A percentile compares a stretch with the other conserved stretches of the same genome.
Evolutionary conservation across 2,113 vertebrate species (phyloP).

Genomic region (Hiodon tergisus): DNA sequence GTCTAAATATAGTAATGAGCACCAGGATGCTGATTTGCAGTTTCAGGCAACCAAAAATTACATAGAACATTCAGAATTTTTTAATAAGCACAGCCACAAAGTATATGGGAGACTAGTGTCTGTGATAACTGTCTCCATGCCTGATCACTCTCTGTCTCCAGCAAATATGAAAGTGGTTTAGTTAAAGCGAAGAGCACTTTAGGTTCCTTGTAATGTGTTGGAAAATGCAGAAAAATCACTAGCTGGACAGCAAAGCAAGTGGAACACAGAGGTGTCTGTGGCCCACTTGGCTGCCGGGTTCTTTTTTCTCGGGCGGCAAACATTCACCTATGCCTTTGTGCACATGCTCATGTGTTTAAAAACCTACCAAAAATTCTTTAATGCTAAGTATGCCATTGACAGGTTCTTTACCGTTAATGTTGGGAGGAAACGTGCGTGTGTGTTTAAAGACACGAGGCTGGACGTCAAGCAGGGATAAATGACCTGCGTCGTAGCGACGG

Average conservation of each 20-base stretch:
- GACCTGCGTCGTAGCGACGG: too few species aligned
- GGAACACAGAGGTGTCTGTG: not conserved
- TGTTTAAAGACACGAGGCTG: too few species aligned
- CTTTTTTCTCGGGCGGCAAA: not conserved
- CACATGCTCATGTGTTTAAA: not conserved
- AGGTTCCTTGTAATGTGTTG: slow-evolving; percentile 28
- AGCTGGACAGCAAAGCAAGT: not conserved
- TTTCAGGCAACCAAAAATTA: slow-evolving; percentile 65
- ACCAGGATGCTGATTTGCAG: slow-evolving; percentile 61
- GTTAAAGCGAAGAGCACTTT: slow-evolving; percentile 37
- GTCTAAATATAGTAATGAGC: slow-evolving; percentile 56
- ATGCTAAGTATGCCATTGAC: not conserved
- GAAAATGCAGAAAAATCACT: not conserved
- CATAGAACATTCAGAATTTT: slow-evolving; percentile 61
- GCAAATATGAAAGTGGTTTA: slow-evolving; percentile 43
- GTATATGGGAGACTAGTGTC: slow-evolving; percentile 56
- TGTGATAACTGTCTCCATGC: slow-evolving; percentile 64
- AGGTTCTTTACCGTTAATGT: not conserved
- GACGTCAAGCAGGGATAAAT: too few species aligned
- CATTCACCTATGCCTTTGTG: not conserved
- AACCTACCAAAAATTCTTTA: too few species aligned
- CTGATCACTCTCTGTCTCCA: slow-evolving; percentile 55
- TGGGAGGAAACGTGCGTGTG: too few species aligned
- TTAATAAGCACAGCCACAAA: slow-evolving; percentile 66
- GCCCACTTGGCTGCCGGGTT: not conserved